These are phyloP conservation scores for Doryteuthis pealeii DNA, from an alignment of 1,140 invertebrate species.

Conservation along the genomic window DNA sequence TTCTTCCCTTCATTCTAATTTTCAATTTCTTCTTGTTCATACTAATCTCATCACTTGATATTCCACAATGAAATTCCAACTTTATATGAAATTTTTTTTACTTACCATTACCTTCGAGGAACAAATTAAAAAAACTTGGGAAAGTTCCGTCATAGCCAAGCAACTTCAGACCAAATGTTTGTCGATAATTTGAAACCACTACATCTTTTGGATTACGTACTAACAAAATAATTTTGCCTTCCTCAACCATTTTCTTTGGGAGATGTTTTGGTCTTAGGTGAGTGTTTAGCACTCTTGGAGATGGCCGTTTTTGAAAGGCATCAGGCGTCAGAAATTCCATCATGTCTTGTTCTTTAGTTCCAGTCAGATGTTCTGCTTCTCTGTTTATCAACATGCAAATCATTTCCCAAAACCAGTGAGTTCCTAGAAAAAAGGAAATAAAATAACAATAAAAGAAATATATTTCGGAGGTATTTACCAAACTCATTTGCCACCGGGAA, in stretches of 20 bases:
- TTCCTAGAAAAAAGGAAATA: slow-evolving; percentile 29
- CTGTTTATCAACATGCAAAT: slow-evolving; percentile 29
- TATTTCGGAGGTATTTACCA: too few species aligned
- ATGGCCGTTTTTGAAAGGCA: slow-evolving; percentile 25
- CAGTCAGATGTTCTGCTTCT: slow-evolving; percentile 27
- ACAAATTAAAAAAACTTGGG: slow-evolving; percentile 17
- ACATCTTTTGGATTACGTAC: slow-evolving; percentile 40
- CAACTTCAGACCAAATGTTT: slow-evolving; percentile 18
- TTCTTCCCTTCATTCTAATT: too few species aligned
- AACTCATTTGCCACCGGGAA: too few species aligned
- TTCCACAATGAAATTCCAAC: too few species aligned
- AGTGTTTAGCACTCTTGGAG: slow-evolving; percentile 43
- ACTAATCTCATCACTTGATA: too few species aligned
- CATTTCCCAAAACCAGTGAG: slow-evolving; percentile 49
- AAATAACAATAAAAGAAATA: too few species aligned
- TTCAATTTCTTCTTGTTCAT: too few species aligned
- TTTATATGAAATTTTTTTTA: too few species aligned
- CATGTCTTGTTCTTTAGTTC: slow-evolving; percentile 31
- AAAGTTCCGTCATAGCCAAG: slow-evolving; percentile 23
- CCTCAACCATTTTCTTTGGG: slow-evolving; percentile 23
- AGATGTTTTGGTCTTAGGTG: slow-evolving; percentile 34
- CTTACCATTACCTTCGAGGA: slow-evolving; percentile 23
- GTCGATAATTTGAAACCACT: slow-evolving; percentile 38
- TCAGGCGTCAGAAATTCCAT: slow-evolving; percentile 19
- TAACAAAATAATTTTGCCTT: slow-evolving; percentile 29